Percentiles rank a stretch among this genome's conserved stretches.
phyloP scores from a whole-genome alignment of 2,797 vertebrate genomes.

The Siniperca obscura region DNA sequence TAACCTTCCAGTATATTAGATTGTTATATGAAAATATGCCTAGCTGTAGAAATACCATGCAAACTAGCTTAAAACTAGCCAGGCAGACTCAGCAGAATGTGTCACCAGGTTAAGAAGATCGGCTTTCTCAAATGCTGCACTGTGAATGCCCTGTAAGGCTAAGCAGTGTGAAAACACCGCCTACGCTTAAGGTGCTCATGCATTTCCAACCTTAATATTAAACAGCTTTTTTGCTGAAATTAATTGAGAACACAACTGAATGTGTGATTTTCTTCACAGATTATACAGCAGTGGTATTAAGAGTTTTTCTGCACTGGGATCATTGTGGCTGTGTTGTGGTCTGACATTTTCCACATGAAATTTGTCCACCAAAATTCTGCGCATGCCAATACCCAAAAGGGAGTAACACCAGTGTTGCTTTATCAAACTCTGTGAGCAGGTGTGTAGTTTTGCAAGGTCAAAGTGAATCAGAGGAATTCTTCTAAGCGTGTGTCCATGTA shows the following conservation, averaged over 20 bases:
- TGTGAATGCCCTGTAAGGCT: conserved; percentile 28
- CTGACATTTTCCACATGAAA: conserved; percentile 29
- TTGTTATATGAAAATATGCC: conserved; percentile 24
- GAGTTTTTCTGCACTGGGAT: conserved; percentile 1
- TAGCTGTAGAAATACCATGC: conserved; percentile 16
- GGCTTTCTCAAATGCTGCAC: conserved; percentile 47
- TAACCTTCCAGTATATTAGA: conserved; percentile 12
- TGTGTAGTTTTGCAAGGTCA: conserved; percentile 65
- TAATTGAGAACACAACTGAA: conserved; percentile 4
- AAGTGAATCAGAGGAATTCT: conserved; percentile 62
- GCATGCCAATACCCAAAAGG: conserved; percentile 21
- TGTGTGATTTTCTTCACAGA: conserved; percentile 23
- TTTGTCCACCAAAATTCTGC: conserved; percentile 19
- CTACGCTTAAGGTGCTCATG: conserved; percentile 28
- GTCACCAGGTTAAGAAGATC: conserved; percentile 53
- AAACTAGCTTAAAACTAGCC: conserved; percentile 23
- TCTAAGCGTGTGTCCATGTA: conserved; percentile 12
- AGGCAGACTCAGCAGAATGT: conserved; percentile 45
- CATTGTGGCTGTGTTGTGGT: background rate
- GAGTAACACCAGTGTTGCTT: conserved; percentile 26
- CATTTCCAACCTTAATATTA: conserved; percentile 36
- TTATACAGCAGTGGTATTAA: conserved; percentile 7
- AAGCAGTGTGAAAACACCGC: conserved; percentile 46
- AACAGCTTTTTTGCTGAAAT: conserved; percentile 35
- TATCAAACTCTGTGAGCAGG: conserved; percentile 58